Base-by-base conservation (phyloP, 2,113 vertebrate genomes). In the Acrocephalus kingi region DNA sequence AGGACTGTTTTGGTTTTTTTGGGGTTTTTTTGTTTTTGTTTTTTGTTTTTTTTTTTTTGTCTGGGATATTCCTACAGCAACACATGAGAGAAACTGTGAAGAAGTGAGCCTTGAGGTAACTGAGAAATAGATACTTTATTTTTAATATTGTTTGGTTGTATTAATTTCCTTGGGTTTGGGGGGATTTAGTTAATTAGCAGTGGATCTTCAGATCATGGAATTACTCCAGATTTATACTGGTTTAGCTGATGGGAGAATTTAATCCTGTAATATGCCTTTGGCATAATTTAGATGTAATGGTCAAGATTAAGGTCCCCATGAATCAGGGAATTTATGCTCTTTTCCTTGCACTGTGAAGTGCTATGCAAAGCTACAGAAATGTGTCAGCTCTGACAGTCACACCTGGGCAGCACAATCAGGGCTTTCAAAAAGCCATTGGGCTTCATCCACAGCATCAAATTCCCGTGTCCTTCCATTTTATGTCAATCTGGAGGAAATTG, bases 251-350 rank as follows among this genome's bases (percentile, higher is more conserved):
- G 0, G 73, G n/a, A 92, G 66, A 39, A 73, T 93, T 89, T 97
- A 96, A 96, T 96, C 87, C 78, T 79, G n/a, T 85, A 94, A 94
- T 82, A 41, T 46, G 71, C 74, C 49, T 91, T 79, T 87, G 63
- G 67, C 71, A 85, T 80, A 73, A 90, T 92, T 95, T 87, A 85
- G 89, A 77, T 80, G 67, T 93, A 71, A 85, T 63, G 39, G 67
- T 96, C 33, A 78, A 95, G 68, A 81, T 94, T 84, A 93, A 69
- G 30, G 45, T 78, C 69, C 59, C 55, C 37, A 18, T 51, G 85
- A 84, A 92, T 35, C 22, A 46, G 58, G 71, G 67, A 87, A 56
- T 95, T 88, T 85, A 22, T 66, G 51, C 76, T 64, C 33, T 43
- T 46, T 52, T 84, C 55, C 37, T 75, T 87, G 35, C 52, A 31